phyloP scores from a whole-genome alignment of 1,140 invertebrate genomes.

The Sitophilus oryzae region DNA sequence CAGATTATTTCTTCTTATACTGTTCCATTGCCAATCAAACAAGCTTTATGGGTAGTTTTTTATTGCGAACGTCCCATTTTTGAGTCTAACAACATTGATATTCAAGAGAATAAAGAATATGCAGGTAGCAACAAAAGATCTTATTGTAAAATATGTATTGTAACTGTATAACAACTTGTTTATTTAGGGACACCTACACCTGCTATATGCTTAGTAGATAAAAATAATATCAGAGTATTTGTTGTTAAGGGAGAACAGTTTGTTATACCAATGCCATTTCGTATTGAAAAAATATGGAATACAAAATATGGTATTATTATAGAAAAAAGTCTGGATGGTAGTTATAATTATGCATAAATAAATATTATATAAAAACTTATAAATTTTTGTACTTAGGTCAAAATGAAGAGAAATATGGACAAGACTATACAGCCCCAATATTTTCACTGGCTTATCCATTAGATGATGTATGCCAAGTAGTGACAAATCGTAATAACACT shows the following conservation, averaged over 20 bases:
- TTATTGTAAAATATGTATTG: not conserved
- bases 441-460: constrained; percentile 84
- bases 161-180: no score
- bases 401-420: constrained; percentile 32
- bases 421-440: constrained; percentile 54
- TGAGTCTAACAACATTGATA: constrained; percentile 38
- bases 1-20: constrained; percentile 67
- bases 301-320: constrained; percentile 73
- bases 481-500: constrained; percentile 60
- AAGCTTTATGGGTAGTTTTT: constrained; percentile 77
- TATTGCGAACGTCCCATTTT: constrained; percentile 53
- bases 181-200: constrained; percentile 35
- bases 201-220: constrained; percentile 71
- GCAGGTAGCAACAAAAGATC: constrained; percentile 5
- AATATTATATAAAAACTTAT: not conserved
- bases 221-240: constrained; percentile 70
- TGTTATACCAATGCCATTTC: constrained; percentile 75
- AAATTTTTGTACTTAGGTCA: constrained; percentile 23
- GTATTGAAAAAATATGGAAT: constrained; percentile 69
- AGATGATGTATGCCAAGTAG: constrained; percentile 80
- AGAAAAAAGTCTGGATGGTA: constrained; percentile 54
- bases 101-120: constrained; percentile 31
- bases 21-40: constrained; percentile 69
- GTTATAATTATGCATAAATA: constrained; percentile 5
- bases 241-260: constrained; percentile 77